A percentile compares a stretch with the other conserved stretches of the same genome.
Conservation (phyloP, 1,140 invertebrate genomes). For the Nephila pilipes region DNA sequence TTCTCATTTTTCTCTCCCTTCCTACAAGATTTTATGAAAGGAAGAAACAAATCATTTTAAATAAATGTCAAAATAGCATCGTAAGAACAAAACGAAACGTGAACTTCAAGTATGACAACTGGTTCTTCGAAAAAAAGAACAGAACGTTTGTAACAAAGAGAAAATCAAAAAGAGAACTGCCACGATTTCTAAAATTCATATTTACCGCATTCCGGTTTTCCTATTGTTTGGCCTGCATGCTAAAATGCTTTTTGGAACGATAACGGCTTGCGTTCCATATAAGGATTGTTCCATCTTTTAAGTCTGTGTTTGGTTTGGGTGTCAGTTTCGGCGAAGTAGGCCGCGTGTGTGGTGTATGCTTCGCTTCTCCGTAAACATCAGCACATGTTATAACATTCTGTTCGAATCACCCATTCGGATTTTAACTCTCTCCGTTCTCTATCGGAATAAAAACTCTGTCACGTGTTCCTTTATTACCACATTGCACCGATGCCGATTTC, state of each 20-base stretch:
- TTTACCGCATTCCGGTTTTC: not conserved
- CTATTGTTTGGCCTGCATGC: not conserved
- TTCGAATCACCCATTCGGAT: not conserved
- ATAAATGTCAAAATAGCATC: not conserved
- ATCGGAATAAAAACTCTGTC: not conserved
- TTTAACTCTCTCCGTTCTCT: not conserved
- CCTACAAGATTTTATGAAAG: not conserved
- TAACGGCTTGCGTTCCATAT: slow-evolving; percentile 60
- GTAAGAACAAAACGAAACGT: not conserved
- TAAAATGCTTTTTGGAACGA: slow-evolving; percentile 50
- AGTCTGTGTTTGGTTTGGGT: slow-evolving; percentile 37
- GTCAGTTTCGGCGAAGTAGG: slow-evolving; percentile 74
- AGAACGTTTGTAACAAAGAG: not conserved
- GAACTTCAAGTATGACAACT: not conserved
- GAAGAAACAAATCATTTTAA: not conserved
- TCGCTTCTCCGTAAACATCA: slow-evolving; percentile 67
- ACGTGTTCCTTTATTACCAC: not conserved
- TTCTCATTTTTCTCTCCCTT: not conserved
- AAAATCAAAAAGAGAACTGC: not conserved
- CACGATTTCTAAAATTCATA: not conserved
- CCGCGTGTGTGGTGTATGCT: slow-evolving; percentile 20
- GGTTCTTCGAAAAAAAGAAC: not conserved
- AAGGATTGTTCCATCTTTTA: slow-evolving; percentile 68
- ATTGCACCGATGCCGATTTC: not conserved
- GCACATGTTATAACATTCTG: slow-evolving; percentile 55